phyloP scores from a whole-genome alignment of 2,113 vertebrate genomes.

The Promerops cafer region DNA sequence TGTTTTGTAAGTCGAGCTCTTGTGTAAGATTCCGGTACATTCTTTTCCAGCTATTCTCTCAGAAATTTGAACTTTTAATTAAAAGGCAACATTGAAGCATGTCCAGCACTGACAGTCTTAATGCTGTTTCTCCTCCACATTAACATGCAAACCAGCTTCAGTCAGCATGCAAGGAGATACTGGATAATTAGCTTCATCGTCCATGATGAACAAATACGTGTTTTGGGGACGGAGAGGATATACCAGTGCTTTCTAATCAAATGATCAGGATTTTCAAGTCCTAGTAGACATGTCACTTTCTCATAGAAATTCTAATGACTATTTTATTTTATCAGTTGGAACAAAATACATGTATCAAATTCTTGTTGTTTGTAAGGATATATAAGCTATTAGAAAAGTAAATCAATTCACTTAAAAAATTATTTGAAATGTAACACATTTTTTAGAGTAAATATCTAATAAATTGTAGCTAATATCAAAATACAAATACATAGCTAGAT shows the following conservation, averaged over 20 bases:
- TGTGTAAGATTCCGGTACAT: slow-evolving; percentile 75
- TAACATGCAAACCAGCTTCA: slow-evolving; percentile 66
- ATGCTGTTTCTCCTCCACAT: slow-evolving; percentile 61
- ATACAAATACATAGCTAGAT: not conserved
- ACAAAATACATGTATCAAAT: not conserved
- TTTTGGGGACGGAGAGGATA: slow-evolving; percentile 17
- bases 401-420: not conserved
- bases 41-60: slow-evolving; percentile 68
- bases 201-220: slow-evolving; percentile 41
- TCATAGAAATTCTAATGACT: not conserved
- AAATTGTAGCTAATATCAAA: not conserved
- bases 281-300: not conserved
- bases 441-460: not conserved
- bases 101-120: slow-evolving; percentile 56
- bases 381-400: not conserved
- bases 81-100: slow-evolving; percentile 70
- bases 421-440: not conserved
- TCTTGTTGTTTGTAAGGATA: not conserved
- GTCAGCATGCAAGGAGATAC: slow-evolving; percentile 50
- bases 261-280: not conserved
- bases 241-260: not conserved
- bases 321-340: not conserved
- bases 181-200: slow-evolving; percentile 55
- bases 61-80: slow-evolving; percentile 70
- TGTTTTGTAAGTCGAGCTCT: slow-evolving; percentile 72